Conservation (phyloP, 2,113 vertebrate species). For the Cephalopterus ornatus region DNA sequence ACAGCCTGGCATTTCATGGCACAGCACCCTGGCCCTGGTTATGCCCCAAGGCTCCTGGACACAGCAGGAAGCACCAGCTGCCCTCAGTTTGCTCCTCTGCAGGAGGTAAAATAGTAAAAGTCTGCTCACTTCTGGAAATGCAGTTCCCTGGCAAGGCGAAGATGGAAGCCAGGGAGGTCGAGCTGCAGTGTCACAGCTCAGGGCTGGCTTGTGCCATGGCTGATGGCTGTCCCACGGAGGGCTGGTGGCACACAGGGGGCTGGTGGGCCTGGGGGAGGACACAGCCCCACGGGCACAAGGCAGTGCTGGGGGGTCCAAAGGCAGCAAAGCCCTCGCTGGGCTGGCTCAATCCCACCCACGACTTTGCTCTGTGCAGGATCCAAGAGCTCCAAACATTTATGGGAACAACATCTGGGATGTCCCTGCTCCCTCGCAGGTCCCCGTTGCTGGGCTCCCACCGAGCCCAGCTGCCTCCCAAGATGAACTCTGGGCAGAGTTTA, state of each 20-base stretch:
- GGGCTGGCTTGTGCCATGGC: background rate
- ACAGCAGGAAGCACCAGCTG: background rate
- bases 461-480: background rate
- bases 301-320: accelerated
- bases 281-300: accelerated
- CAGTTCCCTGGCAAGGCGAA: background rate
- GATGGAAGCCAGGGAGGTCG: constrained; percentile 21
- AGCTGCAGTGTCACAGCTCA: background rate
- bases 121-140: background rate
- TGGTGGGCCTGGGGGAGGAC: no score
- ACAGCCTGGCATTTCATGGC: background rate
- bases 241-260: background rate
- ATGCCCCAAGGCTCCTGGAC: background rate
- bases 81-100: background rate
- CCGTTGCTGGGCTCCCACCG: background rate
- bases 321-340: background rate
- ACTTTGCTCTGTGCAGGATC: background rate
- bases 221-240: background rate
- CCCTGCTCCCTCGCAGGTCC: background rate
- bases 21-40: background rate
- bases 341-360: background rate
- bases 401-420: background rate
- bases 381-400: background rate
- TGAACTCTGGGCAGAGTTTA: background rate
- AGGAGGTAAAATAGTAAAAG: background rate